A percentile compares a stretch with the other conserved stretches of the same genome.
phyloP scores from a whole-genome alignment of 2,113 vertebrate genomes.

The Urocolius indicus region DNA sequence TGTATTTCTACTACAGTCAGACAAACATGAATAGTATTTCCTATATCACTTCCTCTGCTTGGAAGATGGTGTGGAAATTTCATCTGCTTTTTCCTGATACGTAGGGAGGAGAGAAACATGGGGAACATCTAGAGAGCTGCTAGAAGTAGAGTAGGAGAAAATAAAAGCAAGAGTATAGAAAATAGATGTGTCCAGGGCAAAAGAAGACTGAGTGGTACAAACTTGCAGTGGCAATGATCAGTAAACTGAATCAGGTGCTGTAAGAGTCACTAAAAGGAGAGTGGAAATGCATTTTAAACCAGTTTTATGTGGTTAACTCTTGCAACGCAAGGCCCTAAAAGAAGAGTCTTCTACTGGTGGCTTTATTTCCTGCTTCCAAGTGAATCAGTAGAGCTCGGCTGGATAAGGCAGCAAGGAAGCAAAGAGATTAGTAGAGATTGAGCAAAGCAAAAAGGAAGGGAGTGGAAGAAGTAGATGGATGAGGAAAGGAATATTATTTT shows the following conservation, averaged over 20 bases:
- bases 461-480: not conserved
- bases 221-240: not conserved
- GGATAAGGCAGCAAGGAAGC: not conserved
- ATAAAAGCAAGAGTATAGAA: not conserved
- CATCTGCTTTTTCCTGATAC: not conserved
- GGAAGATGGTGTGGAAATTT: not conserved
- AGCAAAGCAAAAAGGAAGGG: not conserved
- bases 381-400: not conserved
- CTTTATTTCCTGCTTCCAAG: not conserved
- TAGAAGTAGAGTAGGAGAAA: not conserved
- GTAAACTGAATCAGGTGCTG: not conserved
- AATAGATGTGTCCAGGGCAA: not conserved
- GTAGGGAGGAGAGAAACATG: not conserved
- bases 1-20: not conserved
- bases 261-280: not conserved
- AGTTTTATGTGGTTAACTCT: not conserved
- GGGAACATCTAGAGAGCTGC: not conserved
- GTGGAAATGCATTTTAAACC: not conserved
- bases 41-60: not conserved
- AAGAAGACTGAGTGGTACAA: not conserved
- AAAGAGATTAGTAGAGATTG: not conserved
- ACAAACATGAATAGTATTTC: not conserved
- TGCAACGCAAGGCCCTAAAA: not conserved
- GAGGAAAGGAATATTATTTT: constrained; percentile 20
- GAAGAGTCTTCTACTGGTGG: not conserved